Conservation (phyloP, 2,888 invertebrate genomes). For the Choreutis nemorana region DNA sequence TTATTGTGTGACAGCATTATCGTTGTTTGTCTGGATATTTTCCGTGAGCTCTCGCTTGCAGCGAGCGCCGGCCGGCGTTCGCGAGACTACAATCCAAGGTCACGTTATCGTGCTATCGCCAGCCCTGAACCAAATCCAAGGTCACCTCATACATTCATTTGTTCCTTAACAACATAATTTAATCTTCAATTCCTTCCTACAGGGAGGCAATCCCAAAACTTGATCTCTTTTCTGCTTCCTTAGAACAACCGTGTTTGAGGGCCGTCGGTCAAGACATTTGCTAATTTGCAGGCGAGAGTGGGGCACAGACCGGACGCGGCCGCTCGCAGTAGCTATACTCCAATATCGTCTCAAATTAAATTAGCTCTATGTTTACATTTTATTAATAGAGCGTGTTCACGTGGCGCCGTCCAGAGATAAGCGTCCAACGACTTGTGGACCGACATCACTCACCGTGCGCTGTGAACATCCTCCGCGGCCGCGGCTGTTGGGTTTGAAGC, state of each 20-base stretch:
- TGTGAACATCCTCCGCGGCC: conserved; percentile 64
- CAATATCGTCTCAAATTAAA: conserved; percentile 46
- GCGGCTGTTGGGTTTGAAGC: conserved; percentile 49
- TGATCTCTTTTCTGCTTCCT: no score
- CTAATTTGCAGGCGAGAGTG: conserved; percentile 39
- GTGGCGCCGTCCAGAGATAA: conserved; percentile 51
- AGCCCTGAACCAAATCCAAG: conserved; percentile 50
- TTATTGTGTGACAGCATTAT: conserved; percentile 34
- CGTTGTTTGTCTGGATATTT: conserved; percentile 56
- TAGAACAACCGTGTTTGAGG: no score
- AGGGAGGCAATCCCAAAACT: no score
- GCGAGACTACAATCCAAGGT: conserved; percentile 54
- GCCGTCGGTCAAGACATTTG: conserved; percentile 48
- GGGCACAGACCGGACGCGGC: conserved; percentile 31
- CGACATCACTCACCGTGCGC: conserved; percentile 57
- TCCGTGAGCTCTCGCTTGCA: conserved; percentile 45
- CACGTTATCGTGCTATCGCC: conserved; percentile 62
- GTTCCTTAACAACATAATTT: no score
- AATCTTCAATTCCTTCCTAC: no score
- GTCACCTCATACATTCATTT: conserved; percentile 27
- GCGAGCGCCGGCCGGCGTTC: conserved; percentile 55
- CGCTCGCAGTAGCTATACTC: conserved; percentile 37
- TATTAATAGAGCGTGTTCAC: conserved; percentile 61
- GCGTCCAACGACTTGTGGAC: conserved; percentile 29
- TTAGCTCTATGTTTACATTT: conserved; percentile 62